A percentile compares a stretch with the other conserved stretches of the same genome.
Evolutionary conservation across 2,113 vertebrate species (phyloP).

Genomic region (Laticauda laticaudata): DNA sequence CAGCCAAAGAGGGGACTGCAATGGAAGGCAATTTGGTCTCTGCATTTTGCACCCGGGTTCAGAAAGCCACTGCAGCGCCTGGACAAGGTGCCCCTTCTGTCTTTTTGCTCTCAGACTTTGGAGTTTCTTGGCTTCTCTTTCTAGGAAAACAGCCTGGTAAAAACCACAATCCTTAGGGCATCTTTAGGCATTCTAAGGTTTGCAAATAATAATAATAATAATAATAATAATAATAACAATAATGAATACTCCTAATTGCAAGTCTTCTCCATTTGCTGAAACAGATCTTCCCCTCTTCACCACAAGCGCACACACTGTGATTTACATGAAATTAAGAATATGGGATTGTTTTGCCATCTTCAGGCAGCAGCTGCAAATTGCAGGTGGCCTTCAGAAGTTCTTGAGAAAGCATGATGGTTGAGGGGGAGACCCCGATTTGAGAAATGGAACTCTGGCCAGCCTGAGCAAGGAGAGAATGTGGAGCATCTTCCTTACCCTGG

Average conservation of each 20-base stretch:
- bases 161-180: slow-evolving; percentile 33
- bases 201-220: slow-evolving; percentile 17
- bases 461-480: neutral
- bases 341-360: slow-evolving; percentile 70
- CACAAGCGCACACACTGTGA: neutral
- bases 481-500: neutral
- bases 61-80: slow-evolving; percentile 46
- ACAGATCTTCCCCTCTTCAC: neutral
- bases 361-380: slow-evolving; percentile 60
- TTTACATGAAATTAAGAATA: slow-evolving; percentile 53
- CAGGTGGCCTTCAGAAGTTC: slow-evolving; percentile 29
- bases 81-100: neutral
- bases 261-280: slow-evolving; percentile 33
- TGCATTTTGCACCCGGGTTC: slow-evolving; percentile 52
- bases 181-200: slow-evolving; percentile 36
- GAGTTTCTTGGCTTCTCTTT: neutral
- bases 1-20: slow-evolving; percentile 54
- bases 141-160: slow-evolving; percentile 32
- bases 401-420: neutral
- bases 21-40: slow-evolving; percentile 61
- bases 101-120: slow-evolving; percentile 25
- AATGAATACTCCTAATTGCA: neutral
- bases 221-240: neutral
- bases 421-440: neutral
- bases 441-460: neutral